Base-by-base conservation (phyloP, 2,888 invertebrate genomes). In the Hetaerina titia region DNA sequence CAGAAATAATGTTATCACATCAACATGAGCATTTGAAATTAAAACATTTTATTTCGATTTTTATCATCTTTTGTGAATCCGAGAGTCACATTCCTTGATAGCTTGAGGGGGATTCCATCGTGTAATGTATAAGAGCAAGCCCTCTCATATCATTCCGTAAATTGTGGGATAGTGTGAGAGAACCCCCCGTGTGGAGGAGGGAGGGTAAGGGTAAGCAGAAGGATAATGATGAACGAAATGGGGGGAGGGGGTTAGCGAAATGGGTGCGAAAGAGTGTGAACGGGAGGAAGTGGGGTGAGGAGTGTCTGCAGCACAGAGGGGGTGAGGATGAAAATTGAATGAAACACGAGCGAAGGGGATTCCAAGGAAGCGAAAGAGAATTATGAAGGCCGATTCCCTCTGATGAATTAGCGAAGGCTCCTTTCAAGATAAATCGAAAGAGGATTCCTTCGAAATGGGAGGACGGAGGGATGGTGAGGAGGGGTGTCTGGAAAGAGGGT, bases 311-410 rank as follows among this genome's bases (percentile, higher is more conserved):
- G 13, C 60, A 13, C 9, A 7, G 74, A 74, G 25, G 9, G 74
- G 25, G 25, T n/a, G 74, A 25, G 81, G 81, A 81, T 81, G 81
- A 81, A 81, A 81, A 31, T 81, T 81, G 81, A 81, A 81, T 81
- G 81, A 81, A 81, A 25, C 2, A 22, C 81, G 31, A 81, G 81
- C 25, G 81, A 81, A 81, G 81, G 81, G 81, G 81, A 31, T 31
- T 81, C 13, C 81, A 22, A 31, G 13, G 31, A 81, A 2, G 81
- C 31, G 25, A 81, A 81, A 81, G 81, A 31, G 81, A 81, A 81
- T 81, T 81, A 81, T 81, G 31, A 31, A 81, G n/a, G 81, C 81
- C 31, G n/a, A n/a, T 13, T 22, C 81, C 31, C 81, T n/a, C 69
- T 81, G 81, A 81, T 81, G 31, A 81, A 81, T 81, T 81, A 81